Conservation (phyloP, 2,113 vertebrate genomes). For the Petrocephalus microphthalmus region DNA sequence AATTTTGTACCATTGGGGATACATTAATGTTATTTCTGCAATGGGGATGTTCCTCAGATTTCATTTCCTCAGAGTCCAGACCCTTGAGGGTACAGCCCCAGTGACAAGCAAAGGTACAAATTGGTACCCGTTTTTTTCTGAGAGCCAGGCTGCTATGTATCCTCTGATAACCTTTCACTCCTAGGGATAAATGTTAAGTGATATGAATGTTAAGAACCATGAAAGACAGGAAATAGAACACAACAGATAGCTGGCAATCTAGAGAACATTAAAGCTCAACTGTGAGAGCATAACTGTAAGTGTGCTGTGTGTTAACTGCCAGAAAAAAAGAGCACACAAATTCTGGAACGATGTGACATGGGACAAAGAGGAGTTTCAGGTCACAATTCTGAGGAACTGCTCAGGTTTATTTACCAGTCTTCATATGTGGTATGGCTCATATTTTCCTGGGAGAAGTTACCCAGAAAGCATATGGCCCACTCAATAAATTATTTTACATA, state of each 20-base stretch:
- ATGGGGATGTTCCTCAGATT: too few relatives aligned
- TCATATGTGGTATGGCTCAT: not conserved
- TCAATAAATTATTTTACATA: not conserved
- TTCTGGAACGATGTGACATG: not conserved
- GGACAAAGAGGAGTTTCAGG: not conserved
- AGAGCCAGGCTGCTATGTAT: not conserved
- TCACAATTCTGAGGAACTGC: not conserved
- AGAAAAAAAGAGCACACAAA: not conserved
- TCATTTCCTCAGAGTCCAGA: too few relatives aligned
- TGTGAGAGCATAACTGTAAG: not conserved
- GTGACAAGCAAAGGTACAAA: too few relatives aligned
- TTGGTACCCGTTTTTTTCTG: too few relatives aligned
- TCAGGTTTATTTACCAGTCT: not conserved
- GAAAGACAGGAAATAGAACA: not conserved
- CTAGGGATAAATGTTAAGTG: not conserved
- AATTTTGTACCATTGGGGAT: too few relatives aligned
- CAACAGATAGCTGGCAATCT: not conserved
- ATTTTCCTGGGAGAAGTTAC: not conserved
- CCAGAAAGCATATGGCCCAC: not conserved
- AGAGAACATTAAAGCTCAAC: not conserved
- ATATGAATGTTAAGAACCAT: not conserved
- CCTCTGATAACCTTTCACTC: not conserved
- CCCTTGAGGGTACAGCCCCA: too few relatives aligned
- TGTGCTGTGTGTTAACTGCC: not conserved
- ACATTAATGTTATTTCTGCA: too few relatives aligned